Conservation (phyloP, 2,113 vertebrate genomes). For the rat (Rattus norvegicus) region DNA sequence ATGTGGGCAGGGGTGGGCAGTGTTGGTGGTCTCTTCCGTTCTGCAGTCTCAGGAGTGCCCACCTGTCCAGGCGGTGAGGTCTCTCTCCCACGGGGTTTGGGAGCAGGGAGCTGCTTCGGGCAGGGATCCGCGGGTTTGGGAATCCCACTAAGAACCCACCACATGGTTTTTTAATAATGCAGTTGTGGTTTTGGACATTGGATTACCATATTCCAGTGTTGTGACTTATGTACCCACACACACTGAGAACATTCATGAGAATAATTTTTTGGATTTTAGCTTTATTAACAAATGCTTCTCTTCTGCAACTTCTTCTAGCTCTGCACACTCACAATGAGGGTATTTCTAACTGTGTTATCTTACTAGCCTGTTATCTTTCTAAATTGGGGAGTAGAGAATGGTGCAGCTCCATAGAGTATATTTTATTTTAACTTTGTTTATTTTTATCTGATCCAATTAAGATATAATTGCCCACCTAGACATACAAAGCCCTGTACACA, state of each 20-base stretch:
- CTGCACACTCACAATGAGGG: background rate
- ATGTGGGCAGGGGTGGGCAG: too few species aligned
- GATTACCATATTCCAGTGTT: background rate
- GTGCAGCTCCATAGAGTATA: background rate
- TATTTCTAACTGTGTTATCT: background rate
- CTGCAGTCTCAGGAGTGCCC: too few species aligned
- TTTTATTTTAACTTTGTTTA: too few species aligned
- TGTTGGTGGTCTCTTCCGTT: too few species aligned
- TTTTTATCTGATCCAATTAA: too few species aligned
- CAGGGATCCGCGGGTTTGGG: too few species aligned
- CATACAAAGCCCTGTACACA: too few species aligned
- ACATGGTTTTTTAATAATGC: constrained; percentile 6
- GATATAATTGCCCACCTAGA: too few species aligned
- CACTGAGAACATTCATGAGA: background rate
- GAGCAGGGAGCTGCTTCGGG: too few species aligned
- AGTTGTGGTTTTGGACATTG: background rate
- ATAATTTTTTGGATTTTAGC: constrained; percentile 22
- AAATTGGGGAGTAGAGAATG: background rate
- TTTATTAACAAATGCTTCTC: background rate
- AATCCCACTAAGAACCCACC: background rate
- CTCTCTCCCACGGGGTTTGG: too few species aligned
- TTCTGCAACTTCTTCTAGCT: background rate
- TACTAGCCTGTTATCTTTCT: background rate
- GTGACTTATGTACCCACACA: background rate
- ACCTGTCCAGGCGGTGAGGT: too few species aligned